phyloP scores from a whole-genome alignment of 2,113 vertebrate genomes.

The Hemiscyllium ocellatum region DNA sequence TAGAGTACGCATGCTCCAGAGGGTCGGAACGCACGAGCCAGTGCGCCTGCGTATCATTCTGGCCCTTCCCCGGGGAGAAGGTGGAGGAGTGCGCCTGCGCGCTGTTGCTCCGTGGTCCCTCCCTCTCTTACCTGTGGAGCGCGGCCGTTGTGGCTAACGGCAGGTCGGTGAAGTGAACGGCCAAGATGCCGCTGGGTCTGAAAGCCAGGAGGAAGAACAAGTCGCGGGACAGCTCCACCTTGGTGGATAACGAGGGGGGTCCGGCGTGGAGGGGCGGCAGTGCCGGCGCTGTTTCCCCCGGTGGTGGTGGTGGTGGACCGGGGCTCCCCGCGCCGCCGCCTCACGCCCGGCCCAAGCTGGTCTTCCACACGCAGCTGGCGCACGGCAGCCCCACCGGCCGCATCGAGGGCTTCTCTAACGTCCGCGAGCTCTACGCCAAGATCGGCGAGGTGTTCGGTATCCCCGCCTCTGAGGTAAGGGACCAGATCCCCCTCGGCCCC shows the following conservation, averaged over 20 bases:
- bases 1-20: too few relatives aligned
- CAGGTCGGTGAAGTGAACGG: not conserved
- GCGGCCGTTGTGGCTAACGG: not conserved
- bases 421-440: conserved; percentile 73
- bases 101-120: not conserved
- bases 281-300: not conserved
- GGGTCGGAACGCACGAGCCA: not conserved
- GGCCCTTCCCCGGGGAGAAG: too few relatives aligned
- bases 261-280: not conserved
- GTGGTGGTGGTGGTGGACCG: not conserved
- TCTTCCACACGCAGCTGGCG: conserved; percentile 84
- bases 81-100: not conserved
- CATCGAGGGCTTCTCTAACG: conserved; percentile 76
- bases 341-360: conserved; percentile 59
- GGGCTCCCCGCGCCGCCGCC: conserved; percentile 53
- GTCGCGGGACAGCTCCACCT: conserved; percentile 57
- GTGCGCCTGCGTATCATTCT: not conserved
- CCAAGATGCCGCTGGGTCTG: conserved; percentile 75
- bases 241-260: conserved; percentile 68
- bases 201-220: conserved; percentile 66
- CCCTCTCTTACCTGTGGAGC: not conserved
- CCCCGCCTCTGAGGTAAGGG: conserved; percentile 67
- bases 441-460: conserved; percentile 73
- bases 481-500: not conserved
- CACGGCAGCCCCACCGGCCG: conserved; percentile 81